phyloP scores from a whole-genome alignment of 2,797 vertebrate genomes.

The Helarctos malayanus region DNA sequence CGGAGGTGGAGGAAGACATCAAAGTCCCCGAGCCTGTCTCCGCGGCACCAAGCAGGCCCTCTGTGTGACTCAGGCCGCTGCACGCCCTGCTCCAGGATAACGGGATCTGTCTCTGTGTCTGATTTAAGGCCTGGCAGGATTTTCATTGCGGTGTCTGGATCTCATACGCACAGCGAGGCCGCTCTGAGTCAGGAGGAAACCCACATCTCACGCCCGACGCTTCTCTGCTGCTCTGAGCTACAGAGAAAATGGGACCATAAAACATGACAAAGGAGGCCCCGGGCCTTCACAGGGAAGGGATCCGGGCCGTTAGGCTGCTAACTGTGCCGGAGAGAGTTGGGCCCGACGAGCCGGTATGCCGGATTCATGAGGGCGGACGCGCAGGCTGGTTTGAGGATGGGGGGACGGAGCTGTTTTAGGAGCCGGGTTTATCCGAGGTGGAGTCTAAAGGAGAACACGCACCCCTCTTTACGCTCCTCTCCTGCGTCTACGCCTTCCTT shows the following conservation, averaged over 20 bases:
- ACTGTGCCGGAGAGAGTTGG: not conserved
- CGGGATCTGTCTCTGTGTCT: not conserved
- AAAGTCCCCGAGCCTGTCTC: accelerated
- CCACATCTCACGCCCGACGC: not conserved
- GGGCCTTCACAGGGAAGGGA: constrained; percentile 43
- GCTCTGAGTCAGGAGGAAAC: accelerated
- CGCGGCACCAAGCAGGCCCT: not conserved
- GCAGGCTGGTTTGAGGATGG: not conserved
- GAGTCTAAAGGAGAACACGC: not conserved
- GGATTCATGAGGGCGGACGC: not conserved
- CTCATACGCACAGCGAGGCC: accelerated
- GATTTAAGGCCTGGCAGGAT: constrained; percentile 57
- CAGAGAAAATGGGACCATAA: constrained; percentile 26
- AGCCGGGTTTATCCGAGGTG: not conserved
- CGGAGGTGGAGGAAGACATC: not conserved
- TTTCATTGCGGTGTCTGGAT: not conserved
- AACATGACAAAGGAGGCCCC: not conserved
- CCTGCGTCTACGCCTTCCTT: constrained; percentile 25
- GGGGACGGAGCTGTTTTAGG: not conserved
- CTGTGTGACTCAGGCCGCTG: accelerated
- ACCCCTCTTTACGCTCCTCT: not conserved
- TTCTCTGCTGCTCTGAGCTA: not conserved
- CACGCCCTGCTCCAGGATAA: not conserved
- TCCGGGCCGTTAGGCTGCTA: constrained; percentile 37
- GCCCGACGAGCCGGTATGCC: not conserved